These are phyloP conservation scores for Sinocyclocheilus maitianheensis DNA, from an alignment of 2,113 vertebrate genomes.

Conservation along the genomic window DNA sequence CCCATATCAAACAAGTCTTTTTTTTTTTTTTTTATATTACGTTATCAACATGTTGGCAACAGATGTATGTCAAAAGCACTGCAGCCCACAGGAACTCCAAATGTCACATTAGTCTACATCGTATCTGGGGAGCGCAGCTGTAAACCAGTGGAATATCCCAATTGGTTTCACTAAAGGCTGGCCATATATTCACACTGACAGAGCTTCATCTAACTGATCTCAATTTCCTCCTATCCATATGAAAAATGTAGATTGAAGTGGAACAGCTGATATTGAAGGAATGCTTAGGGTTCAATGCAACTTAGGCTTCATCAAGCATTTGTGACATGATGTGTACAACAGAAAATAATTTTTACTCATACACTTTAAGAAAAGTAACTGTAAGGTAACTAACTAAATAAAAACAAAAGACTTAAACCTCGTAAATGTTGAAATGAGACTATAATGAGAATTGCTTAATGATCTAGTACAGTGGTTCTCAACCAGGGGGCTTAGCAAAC, in stretches of 20 bases:
- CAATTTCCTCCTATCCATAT: conserved; percentile 9
- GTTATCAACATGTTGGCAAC: conserved; percentile 42
- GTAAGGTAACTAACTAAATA: background rate
- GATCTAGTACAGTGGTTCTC: background rate
- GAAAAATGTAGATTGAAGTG: background rate
- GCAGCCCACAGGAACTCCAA: conserved; percentile 33
- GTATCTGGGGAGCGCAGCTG: conserved; percentile 26
- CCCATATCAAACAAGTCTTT: background rate
- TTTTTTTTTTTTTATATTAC: conserved; percentile 9
- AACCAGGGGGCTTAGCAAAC: background rate
- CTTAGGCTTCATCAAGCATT: background rate
- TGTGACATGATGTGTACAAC: background rate
- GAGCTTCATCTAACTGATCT: background rate
- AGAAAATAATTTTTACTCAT: background rate
- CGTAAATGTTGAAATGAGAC: too few species aligned
- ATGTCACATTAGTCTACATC: conserved; percentile 26
- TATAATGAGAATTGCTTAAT: background rate
- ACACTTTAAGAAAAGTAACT: background rate
- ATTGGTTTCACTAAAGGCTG: conserved; percentile 24
- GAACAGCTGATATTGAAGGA: conserved; percentile 19
- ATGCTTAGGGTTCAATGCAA: background rate
- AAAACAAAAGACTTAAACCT: background rate
- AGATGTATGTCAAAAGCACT: conserved; percentile 31
- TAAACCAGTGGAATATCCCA: conserved; percentile 29
- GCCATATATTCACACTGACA: conserved; percentile 28